Evolutionary conservation across 2,888 invertebrate genomes (phyloP), one percentile per base, ranked within the genome.

Genomic region (Phorcus lineatus): DNA sequence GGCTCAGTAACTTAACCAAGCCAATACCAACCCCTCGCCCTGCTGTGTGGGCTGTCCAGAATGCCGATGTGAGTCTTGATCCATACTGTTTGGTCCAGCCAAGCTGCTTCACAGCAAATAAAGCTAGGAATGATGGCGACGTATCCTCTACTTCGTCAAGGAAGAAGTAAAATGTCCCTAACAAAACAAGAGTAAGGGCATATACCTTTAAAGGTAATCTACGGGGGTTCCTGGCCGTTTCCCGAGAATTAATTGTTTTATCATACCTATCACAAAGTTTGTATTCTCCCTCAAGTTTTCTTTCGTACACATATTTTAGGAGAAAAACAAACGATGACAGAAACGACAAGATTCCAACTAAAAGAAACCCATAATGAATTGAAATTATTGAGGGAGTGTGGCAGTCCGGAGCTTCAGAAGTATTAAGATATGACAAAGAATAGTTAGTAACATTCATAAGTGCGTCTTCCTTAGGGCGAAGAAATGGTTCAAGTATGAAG

Each of bases 401-500:
- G 47, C 4, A 6, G 36, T 47, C 47, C 7, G 11, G 1, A 47
- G 7, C 9, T 47, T 6, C 47, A 47, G 47, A 47, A 47, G 11
- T 6, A 47, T 47, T 6, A 47, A 6, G 6, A 47, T 6, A 47
- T 47, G 47, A 6, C 7, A 7, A 36, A 6, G 36, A 36, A 6
- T 1, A 6, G 47, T 47, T 47, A 11, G 47, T 47, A 47, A 11
- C 47, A 47, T 47, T 47, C 47, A 6, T 11, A 47, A 47, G 13
- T 47, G 47, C 13, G 13, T 11, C 13, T 11, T 47, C 47, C 13
- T 47, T 13, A 11, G 11, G 16, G 4, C 52, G 77, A 4, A 86
- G 78, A 62, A 87, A 87, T n/a, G 85, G 84, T 22, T 82, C 81
- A 13, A 83, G 84, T 0, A 82, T 82, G 9, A 87, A 78, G 1